Percentiles rank a stretch among this genome's conserved stretches.
Conservation (phyloP, 2,797 vertebrate species). For the Aselliscus stoliczkanus region DNA sequence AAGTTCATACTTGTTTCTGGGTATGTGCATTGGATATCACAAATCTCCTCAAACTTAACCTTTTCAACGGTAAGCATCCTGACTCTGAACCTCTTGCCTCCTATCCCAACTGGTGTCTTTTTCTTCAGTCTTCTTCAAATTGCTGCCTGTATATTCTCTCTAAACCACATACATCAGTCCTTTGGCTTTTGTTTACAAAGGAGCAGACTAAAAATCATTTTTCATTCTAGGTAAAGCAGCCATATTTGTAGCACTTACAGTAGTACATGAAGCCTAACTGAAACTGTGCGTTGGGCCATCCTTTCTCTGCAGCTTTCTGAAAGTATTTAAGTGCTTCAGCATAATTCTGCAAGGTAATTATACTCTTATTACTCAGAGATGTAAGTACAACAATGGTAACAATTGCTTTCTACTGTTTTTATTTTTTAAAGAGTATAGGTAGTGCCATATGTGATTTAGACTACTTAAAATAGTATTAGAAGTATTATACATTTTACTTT, state of each 20-base stretch:
- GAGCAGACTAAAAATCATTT: not conserved
- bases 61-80: not conserved
- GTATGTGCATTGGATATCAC: not conserved
- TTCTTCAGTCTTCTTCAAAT: conserved; percentile 6
- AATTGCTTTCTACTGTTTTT: conserved; percentile 19
- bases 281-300: conserved; percentile 78
- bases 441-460: conserved; percentile 22
- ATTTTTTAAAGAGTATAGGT: not conserved
- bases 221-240: conserved; percentile 22
- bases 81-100: not conserved
- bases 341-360: conserved; percentile 79
- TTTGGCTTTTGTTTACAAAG: conserved; percentile 35
- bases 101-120: not conserved
- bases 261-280: conserved; percentile 79
- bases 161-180: not conserved
- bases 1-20: not conserved
- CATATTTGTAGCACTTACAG: conserved; percentile 64
- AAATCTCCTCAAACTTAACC: not conserved
- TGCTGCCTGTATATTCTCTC: not conserved
- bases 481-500: conserved; percentile 29
- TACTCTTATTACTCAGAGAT: conserved; percentile 61
- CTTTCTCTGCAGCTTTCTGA: conserved; percentile 79
- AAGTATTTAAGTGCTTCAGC: conserved; percentile 77
- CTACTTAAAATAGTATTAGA: conserved; percentile 55
- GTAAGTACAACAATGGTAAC: conserved; percentile 38